Base-by-base conservation (phyloP, 2,888 invertebrate genomes). In the Zygogramma bicolorata region DNA sequence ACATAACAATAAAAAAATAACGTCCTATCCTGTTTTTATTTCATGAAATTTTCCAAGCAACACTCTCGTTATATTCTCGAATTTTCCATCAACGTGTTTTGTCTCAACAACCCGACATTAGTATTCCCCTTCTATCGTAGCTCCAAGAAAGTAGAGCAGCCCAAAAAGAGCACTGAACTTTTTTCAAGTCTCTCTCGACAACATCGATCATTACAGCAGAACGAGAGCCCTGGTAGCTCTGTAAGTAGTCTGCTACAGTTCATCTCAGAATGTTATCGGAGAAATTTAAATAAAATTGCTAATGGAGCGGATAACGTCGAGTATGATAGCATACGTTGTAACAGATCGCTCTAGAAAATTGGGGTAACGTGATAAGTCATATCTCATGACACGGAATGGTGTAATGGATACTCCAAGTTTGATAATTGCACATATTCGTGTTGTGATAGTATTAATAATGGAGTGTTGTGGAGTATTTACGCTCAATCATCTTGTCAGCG, bases 281-380 rank as follows among this genome's bases (percentile, higher is more conserved):
- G n/a, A 5, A 53, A 53, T 53, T 53, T 53, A 13, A 53, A 53
- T 53, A 27, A n/a, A 53, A 53, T 25, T 1, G 53, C 13, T 27
- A 27, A 53, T 53, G 27, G n/a, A 53, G n/a, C n/a, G 53, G 53
- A 53, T 53, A 53, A 53, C 25, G 53, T 53, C 53, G n/a, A 25
- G 6, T 53, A 22, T 53, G 53, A 25, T 53, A 27, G 25, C 13
- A 25, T n/a, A 53, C 25, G n/a, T 4, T 0, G 53, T 53, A 25
- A 22, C 27, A 53, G 53, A 53, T 53, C 25, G 53, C n/a, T n/a
- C 27, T 53, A 25, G 15, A 13, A 15, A 53, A 53, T 53, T 22
- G 25, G 53, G 53, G 53, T 53, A 25, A 53, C 27, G 27, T n/a
- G 25, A 53, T 53, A 53, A 25, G 27, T 53, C 27, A 27, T 27